Percentiles rank a stretch among this genome's conserved stretches.
Evolutionary conservation across 2,113 vertebrate genomes (phyloP).

Genomic region (Glaucidium brasilianum): DNA sequence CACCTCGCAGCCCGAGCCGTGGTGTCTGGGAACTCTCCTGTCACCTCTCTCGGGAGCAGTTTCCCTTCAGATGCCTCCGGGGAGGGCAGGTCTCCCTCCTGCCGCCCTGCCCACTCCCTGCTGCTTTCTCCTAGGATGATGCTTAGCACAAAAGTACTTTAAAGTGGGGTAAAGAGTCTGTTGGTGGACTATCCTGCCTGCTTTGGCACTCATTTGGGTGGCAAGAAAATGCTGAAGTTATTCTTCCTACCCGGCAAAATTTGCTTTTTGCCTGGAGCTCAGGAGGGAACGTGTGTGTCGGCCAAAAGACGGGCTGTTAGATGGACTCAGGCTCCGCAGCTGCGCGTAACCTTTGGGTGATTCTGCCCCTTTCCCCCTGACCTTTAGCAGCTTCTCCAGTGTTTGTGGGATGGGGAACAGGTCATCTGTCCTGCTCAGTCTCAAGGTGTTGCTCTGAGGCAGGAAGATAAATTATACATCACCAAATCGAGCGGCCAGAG

Average conservation of each 20-base stretch:
- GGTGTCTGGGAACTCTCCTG: neutral
- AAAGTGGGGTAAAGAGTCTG: rapidly evolving
- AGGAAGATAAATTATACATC: neutral
- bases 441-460: neutral
- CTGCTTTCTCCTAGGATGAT: neutral
- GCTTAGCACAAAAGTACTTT: rapidly evolving
- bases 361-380: neutral
- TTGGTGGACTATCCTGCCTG: neutral
- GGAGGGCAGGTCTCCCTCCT: too few species aligned
- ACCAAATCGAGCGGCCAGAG: neutral
- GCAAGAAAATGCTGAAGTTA: neutral
- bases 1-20: neutral
- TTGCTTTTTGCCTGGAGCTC: neutral
- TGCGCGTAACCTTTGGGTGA: rapidly evolving
- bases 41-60: rapidly evolving
- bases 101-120: neutral
- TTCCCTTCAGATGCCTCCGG: neutral
- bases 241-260: neutral
- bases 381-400: neutral
- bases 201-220: neutral
- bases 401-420: neutral
- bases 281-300: neutral
- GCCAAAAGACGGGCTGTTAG: neutral
- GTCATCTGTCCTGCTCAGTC: rapidly evolving
- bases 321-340: neutral